phyloP scores from a whole-genome alignment of 1,140 invertebrate genomes.

The Phymorhynchus buccinoides region DNA sequence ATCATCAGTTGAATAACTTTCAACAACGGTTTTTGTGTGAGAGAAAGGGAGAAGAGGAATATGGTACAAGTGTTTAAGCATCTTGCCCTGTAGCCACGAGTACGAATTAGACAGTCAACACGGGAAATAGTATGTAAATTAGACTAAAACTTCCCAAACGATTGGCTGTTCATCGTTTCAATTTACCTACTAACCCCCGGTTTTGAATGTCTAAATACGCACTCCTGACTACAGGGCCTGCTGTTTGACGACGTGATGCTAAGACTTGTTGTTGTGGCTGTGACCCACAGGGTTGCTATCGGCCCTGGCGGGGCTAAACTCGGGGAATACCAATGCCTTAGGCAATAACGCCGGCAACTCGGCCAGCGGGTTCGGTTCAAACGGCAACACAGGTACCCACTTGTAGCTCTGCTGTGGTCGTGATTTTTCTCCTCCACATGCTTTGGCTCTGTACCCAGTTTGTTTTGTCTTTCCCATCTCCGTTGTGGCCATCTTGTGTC shows the following conservation, averaged over 20 bases:
- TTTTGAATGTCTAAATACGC: no score
- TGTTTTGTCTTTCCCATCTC: slow-evolving; percentile 14
- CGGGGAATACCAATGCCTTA: slow-evolving; percentile 50
- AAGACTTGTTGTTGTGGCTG: slow-evolving; percentile 30
- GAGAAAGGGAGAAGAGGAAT: no score
- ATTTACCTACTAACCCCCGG: no score
- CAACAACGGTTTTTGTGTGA: no score
- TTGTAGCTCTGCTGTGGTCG: slow-evolving; percentile 3
- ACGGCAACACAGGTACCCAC: slow-evolving; percentile 44
- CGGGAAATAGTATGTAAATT: no score
- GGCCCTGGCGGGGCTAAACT: slow-evolving; percentile 45
- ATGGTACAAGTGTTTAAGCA: no score
- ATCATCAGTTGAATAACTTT: no score
- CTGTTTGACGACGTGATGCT: neutral
- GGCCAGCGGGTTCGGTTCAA: slow-evolving; percentile 41
- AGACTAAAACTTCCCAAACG: no score
- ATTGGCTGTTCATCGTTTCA: no score
- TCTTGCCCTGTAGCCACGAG: no score
- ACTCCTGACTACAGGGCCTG: no score
- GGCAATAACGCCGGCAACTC: slow-evolving; percentile 41
- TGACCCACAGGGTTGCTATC: slow-evolving; percentile 46
- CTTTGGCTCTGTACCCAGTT: slow-evolving; percentile 34
- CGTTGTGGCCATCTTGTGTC: slow-evolving; percentile 36
- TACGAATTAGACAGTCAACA: no score
- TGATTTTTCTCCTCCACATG: slow-evolving; percentile 20